Evolutionary conservation across 2,888 invertebrate species (phyloP).

Genomic region (Eumerus sabulonum): DNA sequence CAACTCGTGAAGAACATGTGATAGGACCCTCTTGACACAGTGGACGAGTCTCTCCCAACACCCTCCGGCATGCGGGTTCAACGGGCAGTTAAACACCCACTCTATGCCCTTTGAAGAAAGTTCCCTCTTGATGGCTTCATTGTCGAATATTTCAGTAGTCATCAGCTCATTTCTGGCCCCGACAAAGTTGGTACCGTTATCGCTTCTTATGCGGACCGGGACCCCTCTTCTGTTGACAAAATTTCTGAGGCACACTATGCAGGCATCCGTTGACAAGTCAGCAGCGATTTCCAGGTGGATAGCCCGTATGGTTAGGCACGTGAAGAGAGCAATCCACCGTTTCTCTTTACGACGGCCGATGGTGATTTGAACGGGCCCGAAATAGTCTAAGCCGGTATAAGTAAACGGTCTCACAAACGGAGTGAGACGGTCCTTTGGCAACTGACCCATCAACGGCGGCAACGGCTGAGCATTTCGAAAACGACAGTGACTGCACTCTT

Average conservation of each 20-base stretch:
- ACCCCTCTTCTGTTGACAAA: constrained; percentile 54
- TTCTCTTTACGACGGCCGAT: constrained; percentile 38
- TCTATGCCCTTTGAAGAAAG: not conserved
- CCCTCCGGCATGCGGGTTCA: constrained; percentile 27
- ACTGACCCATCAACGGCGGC: constrained; percentile 51
- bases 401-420: no score
- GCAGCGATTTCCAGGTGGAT: constrained; percentile 47
- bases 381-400: constrained; percentile 53
- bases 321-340: constrained; percentile 17
- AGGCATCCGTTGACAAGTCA: constrained; percentile 48
- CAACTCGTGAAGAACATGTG: not conserved
- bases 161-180: constrained; percentile 30
- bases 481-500: no score
- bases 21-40: constrained; percentile 8
- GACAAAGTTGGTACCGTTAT: constrained; percentile 60
- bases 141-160: not conserved
- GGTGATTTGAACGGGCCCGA: constrained; percentile 39
- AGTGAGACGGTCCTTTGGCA: no score
- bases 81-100: constrained; percentile 34
- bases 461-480: no score
- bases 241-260: constrained; percentile 46
- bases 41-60: constrained; percentile 31
- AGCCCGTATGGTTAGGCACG: constrained; percentile 25
- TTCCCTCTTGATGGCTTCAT: not conserved
- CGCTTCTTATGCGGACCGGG: constrained; percentile 39